Base-by-base conservation (phyloP, 2,797 vertebrate genomes). In the Etheostoma nigrum region DNA sequence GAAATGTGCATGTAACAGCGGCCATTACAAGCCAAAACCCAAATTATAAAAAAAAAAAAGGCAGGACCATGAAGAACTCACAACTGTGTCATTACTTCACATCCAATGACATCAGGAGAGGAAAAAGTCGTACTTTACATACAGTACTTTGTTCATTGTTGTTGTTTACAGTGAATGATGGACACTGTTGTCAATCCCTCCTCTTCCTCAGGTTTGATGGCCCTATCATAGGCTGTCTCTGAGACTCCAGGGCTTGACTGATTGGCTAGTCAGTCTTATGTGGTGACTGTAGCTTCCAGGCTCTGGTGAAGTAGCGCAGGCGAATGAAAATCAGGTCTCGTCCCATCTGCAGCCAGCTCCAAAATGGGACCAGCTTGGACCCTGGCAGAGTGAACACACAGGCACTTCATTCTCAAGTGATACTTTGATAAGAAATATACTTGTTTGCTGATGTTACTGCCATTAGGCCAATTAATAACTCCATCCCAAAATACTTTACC, bases 311-410 rank as follows among this genome's bases (percentile, higher is more conserved):
- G 90, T 99, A 99, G 67, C 97, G 96, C 69, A 99, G 93, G 78
- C 97, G 95, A 90, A 99, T 99, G 93, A 98, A 96, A 87, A 99
- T 87, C 73, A 99, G 95, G 92, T 99, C 98, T 70, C 76, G 94
- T 81, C 98, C 98, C 98, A 99, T 99, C 88, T 99, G 98, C 74
- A 99, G 91, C 98, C 98, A 99, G 89, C 98, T 99, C 98, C 98
- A 99, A 88, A 99, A 96, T 1, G 97, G 97, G 91, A 99, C 95
- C 92, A 99, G 91, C 84, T 99, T 99, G 81, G 98, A 99, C 73
- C 98, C 98, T 99, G 90, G 49, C 48, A 85, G 81, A 84, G 83
- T 52, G 87, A 84, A 84, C 47, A 21, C 25, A 85, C 10, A 55
- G 1, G 4, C 6, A 14, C 18, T 80, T 78, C n/a, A 74, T n/a